A percentile compares a stretch with the other conserved stretches of the same genome.
These are phyloP conservation scores for Caranx ignobilis DNA, from an alignment of 2,113 vertebrate genomes.

Conservation along the genomic window DNA sequence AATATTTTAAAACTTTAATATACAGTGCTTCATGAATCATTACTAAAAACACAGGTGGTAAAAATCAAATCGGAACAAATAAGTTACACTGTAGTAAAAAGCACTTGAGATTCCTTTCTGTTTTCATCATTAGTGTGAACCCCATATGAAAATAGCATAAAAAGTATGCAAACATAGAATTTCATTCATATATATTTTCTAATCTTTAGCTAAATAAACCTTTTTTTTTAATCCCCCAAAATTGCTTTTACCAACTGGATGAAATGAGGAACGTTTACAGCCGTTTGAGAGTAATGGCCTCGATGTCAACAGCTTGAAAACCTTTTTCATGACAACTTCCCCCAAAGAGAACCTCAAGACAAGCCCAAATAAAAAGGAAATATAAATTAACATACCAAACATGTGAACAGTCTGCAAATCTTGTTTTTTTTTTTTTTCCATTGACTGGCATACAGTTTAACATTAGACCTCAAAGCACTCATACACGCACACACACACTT, in stretches of 20 bases:
- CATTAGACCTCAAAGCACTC: conserved; percentile 44
- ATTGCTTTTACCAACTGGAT: conserved; percentile 76
- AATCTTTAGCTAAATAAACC: conserved; percentile 82
- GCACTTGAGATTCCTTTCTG: conserved; percentile 81
- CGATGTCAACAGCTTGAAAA: conserved; percentile 46
- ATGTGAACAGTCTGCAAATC: conserved; percentile 73
- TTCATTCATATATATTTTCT: conserved; percentile 75
- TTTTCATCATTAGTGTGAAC: conserved; percentile 83
- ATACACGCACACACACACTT: conserved; percentile 21
- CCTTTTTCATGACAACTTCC: conserved; percentile 36
- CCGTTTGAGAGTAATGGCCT: conserved; percentile 57
- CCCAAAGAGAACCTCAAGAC: conserved; percentile 55
- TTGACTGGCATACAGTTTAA: conserved; percentile 48
- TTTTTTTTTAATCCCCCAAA: conserved; percentile 55
- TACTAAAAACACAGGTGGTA: conserved; percentile 83
- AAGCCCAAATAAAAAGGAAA: conserved; percentile 67
- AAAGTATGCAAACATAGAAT: conserved; percentile 84
- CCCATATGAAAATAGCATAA: conserved; percentile 87
- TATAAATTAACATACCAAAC: conserved; percentile 77
- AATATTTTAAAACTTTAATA: conserved; percentile 82
- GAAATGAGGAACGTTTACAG: conserved; percentile 66
- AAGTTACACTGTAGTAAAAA: conserved; percentile 87
- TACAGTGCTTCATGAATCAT: conserved; percentile 81
- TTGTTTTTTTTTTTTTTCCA: conserved; percentile 20
- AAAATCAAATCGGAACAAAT: conserved; percentile 84